Evolutionary conservation across 2,888 invertebrate species (phyloP), one percentile per base, ranked within the genome.

Genomic region (Caenorhabditis japonica): DNA sequence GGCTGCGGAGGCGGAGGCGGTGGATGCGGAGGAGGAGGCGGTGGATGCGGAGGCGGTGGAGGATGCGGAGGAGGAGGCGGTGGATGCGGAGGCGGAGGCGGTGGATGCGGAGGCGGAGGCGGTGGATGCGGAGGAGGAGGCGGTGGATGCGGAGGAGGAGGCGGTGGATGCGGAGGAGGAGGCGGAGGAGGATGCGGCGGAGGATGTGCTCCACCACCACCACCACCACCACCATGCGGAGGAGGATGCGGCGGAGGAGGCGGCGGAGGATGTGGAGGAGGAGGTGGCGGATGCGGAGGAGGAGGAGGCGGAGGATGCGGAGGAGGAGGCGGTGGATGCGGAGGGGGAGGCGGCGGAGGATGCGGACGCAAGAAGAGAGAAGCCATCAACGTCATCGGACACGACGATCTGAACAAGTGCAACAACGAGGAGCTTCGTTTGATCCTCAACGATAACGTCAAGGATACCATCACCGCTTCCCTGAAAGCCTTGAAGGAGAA

Each of bases 331-430:
- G 51, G 72, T 27, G 72, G 72, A 72, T 59, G 72, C 25, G 72
- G 64, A n/a, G 58, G 60, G 15, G 47, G 60, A 33, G 55, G 71
- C 46, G 58, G 61, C 34, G 61, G 58, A 38, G 76, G 76, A 52
- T 73, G 76, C 52, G 74, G 77, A 33, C 64, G 79, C 30, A 72
- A 70, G 66, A 79, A 79, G 71, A 69, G 79, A 66, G 79, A 79
- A 51, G 79, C 79, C 30, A 10, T 61, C 62, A 64, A 64, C 59
- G 53, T 79, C 33, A 55, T 79, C 58, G 59, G 69, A 23, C 71
- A 76, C 46, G 75, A 79, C 8, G 79, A 79, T 41, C 33, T 52
- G 41, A 58, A 60, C 64, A 76, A 77, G 38, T 79, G 79, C 56
- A 79, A 79, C 73, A 79, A 58, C 59, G 79, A 79, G 46, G 79